Base-by-base conservation (phyloP, 1,140 invertebrate species). In the Nebria ingens region DNA sequence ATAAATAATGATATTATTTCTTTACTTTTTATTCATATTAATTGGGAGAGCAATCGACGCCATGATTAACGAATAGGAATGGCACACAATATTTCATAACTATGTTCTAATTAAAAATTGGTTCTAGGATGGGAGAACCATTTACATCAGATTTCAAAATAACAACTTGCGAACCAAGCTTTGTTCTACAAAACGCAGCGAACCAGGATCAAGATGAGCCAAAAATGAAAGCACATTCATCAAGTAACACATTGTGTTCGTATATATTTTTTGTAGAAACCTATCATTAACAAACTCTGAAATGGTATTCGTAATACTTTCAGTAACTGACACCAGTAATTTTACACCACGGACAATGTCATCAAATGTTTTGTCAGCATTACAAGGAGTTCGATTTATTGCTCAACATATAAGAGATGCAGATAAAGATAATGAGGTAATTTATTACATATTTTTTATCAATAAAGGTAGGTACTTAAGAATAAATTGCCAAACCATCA, bases 381-480 rank as follows among this genome's bases (percentile, higher is more conserved):
- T 98, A 38, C 85, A 96, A 71, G 92, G 93, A 58, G 93, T 97
- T 19, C 78, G 91, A 61, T 97, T 95, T 75, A 97, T 98, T 68
- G 94, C 94, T 19, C 92, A 97, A 71, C 94, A 98, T 71, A 93
- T 98, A 63, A 94, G 93, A 74, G 87, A 95, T 69, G 89, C 89
- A 45, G 93, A 96, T 68, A 91, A 91, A 73, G 90, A 94, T 73
- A 91, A 91, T 66, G 91, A 93, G 81, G 92, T 93, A 77, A 75
- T n/a, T n/a, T n/a, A n/a, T n/a, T n/a, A n/a, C n/a, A n/a, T n/a
- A n/a, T n/a, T n/a, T n/a, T n/a, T n/a, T n/a, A n/a, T n/a, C n/a
- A n/a, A n/a, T n/a, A n/a, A n/a, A n/a, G n/a, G n/a, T n/a, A n/a
- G n/a, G n/a, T n/a, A n/a, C n/a, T n/a, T n/a, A n/a, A n/a, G n/a